These are phyloP conservation scores for Onthophagus taurus DNA, from an alignment of 1,140 invertebrate species.

Conservation along the genomic window DNA sequence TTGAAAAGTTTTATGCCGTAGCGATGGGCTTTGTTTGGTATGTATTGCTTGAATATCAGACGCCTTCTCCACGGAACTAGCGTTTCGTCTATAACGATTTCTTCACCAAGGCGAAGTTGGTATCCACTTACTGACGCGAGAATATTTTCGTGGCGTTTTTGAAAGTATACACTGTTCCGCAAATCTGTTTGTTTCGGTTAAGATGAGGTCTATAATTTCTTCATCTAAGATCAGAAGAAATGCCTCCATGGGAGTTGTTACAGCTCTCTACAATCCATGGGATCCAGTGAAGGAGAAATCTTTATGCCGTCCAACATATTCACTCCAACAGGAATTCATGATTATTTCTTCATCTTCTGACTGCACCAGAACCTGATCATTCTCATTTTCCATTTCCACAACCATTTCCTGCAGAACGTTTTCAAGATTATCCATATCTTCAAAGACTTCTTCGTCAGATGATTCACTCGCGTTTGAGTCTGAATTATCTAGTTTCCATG, in stretches of 20 bases:
- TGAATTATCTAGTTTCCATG: background rate
- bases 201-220: background rate
- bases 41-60: no score
- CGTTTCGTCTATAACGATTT: background rate
- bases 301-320: background rate
- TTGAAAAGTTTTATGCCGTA: background rate
- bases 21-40: background rate
- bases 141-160: background rate
- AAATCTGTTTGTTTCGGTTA: background rate
- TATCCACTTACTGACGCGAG: background rate
- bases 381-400: background rate
- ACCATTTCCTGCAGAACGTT: conserved; percentile 1
- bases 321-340: background rate
- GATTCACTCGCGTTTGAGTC: background rate
- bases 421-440: background rate
- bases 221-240: background rate
- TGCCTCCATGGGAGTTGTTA: background rate
- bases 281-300: conserved; percentile 1
- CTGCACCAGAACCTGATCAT: background rate
- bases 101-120: background rate
- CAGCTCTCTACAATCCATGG: conserved; percentile 1
- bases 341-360: conserved; percentile 1
- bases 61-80: background rate
- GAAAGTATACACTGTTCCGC: background rate
- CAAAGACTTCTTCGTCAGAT: conserved; percentile 1